Evolutionary conservation across 2,113 vertebrate species (phyloP), one percentile per base, ranked within the genome.

Genomic region (Genyomyrus donnyi): DNA sequence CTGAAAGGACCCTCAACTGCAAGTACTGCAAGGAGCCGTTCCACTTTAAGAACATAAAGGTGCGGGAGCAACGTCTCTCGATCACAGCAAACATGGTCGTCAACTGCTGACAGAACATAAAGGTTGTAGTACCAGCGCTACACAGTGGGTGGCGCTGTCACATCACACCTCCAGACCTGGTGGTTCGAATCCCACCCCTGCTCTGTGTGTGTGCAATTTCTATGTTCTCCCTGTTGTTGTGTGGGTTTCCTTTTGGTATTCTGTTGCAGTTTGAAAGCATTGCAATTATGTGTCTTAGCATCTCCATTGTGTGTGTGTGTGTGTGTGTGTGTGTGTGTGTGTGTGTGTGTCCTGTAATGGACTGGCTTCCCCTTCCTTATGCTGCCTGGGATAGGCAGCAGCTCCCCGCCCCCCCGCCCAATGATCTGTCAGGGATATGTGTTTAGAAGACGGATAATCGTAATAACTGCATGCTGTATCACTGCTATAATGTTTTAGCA

Each of bases 1-100:
- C 97, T 0, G 94, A 97, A 93, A 94, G 97, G 83, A 97, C 95
- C 48, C 96, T 97, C 21, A 93, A 94, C 95, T 97, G 97, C 95
- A 96, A 94, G 91, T 96, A 96, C 94, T 97, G 96, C 96, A 95
- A 94, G 91, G 94, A 90, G 0, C 94, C 96, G 7, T 97, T 96
- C 91, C 96, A 92, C 93, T 95, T 95, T 19, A 96, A 96, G 1
- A 96, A 94, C 27, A 93, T 94, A 84, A 95, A 97, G 96, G 96
- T 97, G 86, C 48, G 92, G 27, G 91, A 91, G 15, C 74, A 27
- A 8, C 35, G 5, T 21, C 74, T 80, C 27, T 80, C 13, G 1
- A 13, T 39, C n/a, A 0, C 3, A 1, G 66, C n/a, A 74, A 74
- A 56, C 70, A 31, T 35, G 9, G 31, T 13, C 13, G 13, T 17